Evolutionary conservation across 2,797 vertebrate species (phyloP).

Genomic region (Scleropages formosus): DNA sequence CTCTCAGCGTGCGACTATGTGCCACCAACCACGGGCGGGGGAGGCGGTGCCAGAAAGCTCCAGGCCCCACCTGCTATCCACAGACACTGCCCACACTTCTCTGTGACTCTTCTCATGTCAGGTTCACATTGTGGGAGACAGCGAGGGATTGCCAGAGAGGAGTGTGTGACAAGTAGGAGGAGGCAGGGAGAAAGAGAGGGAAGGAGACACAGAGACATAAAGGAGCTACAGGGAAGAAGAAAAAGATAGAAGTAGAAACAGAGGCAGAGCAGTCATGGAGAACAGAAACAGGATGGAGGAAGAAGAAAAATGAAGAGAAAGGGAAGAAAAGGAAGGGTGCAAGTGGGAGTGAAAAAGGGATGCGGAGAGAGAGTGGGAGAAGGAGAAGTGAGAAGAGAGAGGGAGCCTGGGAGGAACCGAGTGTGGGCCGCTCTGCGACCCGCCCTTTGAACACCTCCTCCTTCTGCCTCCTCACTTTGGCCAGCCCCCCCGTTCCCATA

Average conservation of each 20-base stretch:
- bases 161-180: background rate
- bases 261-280: too few species aligned
- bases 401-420: background rate
- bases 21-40: too few species aligned
- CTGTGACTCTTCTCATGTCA: too few species aligned
- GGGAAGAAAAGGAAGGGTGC: background rate
- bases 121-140: too few species aligned
- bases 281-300: background rate
- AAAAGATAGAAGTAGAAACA: too few species aligned
- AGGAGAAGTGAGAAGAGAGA: background rate
- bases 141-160: too few species aligned
- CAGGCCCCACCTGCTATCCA: too few species aligned
- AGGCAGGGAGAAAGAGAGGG: background rate
- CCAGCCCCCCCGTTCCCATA: too few species aligned
- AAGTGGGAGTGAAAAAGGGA: constrained; percentile 49
- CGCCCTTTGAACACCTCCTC: background rate
- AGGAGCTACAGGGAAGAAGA: too few species aligned
- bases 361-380: constrained; percentile 19
- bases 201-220: background rate
- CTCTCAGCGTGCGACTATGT: too few species aligned
- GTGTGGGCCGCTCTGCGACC: background rate
- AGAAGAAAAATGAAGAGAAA: background rate
- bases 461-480: background rate
- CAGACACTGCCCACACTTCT: too few species aligned
- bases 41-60: too few species aligned